Evolutionary conservation across 1,140 invertebrate species (phyloP).

Genomic region (Choristoneura fumiferana): DNA sequence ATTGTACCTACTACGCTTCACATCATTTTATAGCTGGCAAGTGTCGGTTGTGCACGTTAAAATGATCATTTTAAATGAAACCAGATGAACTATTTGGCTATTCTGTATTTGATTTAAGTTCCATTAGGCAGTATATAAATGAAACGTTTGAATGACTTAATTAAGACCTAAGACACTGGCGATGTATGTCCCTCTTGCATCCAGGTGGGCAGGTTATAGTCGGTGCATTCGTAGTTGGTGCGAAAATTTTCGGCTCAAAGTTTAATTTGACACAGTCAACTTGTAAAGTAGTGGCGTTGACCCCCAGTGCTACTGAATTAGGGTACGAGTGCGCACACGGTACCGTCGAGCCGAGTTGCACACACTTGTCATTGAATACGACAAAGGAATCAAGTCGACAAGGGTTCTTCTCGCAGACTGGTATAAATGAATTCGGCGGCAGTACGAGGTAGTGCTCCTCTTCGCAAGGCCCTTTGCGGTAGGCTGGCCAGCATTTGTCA

Average conservation of each 20-base stretch:
- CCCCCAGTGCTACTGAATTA: constrained; percentile 52
- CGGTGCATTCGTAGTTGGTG: background rate
- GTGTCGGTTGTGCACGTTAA: no score
- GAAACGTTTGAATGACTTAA: no score
- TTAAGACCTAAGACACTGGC: constrained; percentile 35
- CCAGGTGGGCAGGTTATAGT: constrained; percentile 42
- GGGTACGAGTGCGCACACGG: constrained; percentile 63
- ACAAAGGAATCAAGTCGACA: constrained; percentile 77
- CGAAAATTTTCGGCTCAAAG: constrained; percentile 52
- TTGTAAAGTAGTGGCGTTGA: constrained; percentile 72
- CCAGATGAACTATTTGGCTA: background rate
- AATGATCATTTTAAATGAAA: no score
- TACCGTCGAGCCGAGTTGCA: constrained; percentile 59
- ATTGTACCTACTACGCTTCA: no score
- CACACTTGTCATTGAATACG: constrained; percentile 74
- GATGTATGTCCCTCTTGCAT: constrained; percentile 45
- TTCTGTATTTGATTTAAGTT: no score
- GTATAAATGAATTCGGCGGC: constrained; percentile 69
- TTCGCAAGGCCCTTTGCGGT: constrained; percentile 81
- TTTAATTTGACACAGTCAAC: constrained; percentile 66
- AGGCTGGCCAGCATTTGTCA: constrained; percentile 81
- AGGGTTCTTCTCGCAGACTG: constrained; percentile 80
- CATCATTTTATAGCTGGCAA: no score
- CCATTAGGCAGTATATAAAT: constrained; percentile 4
- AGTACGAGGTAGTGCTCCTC: constrained; percentile 79